Percentiles rank a stretch among this genome's conserved stretches.
These are phyloP conservation scores for Drosophila prolongata DNA, from an alignment of 2,888 invertebrate species.

Conservation along the genomic window DNA sequence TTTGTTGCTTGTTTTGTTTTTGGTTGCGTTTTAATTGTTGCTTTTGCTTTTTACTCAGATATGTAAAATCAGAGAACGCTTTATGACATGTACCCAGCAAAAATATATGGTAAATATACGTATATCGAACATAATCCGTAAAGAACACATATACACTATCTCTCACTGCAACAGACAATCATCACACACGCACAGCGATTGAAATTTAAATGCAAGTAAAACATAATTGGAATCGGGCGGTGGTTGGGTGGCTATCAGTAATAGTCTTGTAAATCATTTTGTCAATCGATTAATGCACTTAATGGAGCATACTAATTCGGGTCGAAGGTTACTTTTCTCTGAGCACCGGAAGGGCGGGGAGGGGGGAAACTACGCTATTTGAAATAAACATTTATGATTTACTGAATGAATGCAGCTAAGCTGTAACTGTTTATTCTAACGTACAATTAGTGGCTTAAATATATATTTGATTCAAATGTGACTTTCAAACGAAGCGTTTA, in stretches of 20 bases:
- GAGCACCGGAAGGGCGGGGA: neutral
- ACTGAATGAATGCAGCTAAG: neutral
- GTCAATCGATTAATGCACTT: slow-evolving; percentile 44
- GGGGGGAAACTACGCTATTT: neutral
- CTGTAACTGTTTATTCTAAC: neutral
- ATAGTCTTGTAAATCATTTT: slow-evolving; percentile 41
- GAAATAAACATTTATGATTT: slow-evolving; percentile 1
- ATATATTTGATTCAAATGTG: slow-evolving; percentile 10
- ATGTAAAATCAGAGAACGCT: slow-evolving; percentile 51
- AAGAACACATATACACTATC: slow-evolving; percentile 26
- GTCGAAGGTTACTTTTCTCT: neutral
- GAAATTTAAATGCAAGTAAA: slow-evolving; percentile 32
- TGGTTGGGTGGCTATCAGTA: neutral
- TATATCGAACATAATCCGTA: slow-evolving; percentile 46
- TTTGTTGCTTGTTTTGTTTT: slow-evolving; percentile 28
- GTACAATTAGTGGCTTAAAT: neutral
- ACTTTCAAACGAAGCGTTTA: neutral
- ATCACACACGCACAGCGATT: slow-evolving; percentile 14
- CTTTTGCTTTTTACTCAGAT: slow-evolving; percentile 42
- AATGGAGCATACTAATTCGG: slow-evolving; percentile 37
- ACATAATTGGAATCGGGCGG: slow-evolving; percentile 12
- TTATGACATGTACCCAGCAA: slow-evolving; percentile 80
- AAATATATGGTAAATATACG: slow-evolving; percentile 39
- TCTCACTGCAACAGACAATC: slow-evolving; percentile 8
- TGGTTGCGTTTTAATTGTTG: slow-evolving; percentile 37